These are phyloP conservation scores for Dendroctonus ponderosae DNA, from an alignment of 1,140 invertebrate genomes.

Conservation along the genomic window DNA sequence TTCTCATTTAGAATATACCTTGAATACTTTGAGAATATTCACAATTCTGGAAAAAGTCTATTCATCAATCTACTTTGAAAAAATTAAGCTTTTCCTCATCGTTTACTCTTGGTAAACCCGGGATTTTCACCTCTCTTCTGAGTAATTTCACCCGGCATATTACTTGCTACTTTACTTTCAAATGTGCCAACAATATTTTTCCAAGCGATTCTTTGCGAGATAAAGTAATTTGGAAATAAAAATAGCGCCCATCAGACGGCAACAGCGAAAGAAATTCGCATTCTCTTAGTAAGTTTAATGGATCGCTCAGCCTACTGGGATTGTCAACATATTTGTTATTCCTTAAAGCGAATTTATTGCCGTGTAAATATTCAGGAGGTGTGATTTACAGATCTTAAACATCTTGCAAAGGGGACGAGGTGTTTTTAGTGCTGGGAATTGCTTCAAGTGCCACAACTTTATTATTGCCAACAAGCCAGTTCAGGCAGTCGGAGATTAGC, in stretches of 20 bases:
- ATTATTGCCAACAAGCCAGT: not conserved
- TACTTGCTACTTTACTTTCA: no score
- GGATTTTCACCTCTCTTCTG: no score
- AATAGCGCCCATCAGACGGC: not conserved
- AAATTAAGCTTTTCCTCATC: no score
- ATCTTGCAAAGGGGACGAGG: constrained; percentile 12
- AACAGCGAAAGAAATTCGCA: constrained; percentile 13
- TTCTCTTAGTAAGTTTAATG: constrained; percentile 26
- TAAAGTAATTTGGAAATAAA: not conserved
- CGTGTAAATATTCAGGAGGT: constrained; percentile 29
- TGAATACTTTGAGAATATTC: no score
- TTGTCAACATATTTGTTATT: constrained; percentile 38
- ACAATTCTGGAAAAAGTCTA: no score
- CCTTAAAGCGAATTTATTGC: constrained; percentile 29
- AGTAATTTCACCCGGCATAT: no score
- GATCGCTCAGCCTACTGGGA: constrained; percentile 30
- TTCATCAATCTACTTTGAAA: no score
- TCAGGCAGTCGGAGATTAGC: not conserved
- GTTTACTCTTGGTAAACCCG: no score
- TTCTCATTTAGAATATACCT: no score
- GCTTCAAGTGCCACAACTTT: constrained; percentile 4
- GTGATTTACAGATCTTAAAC: constrained; percentile 25
- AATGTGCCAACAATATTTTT: no score
- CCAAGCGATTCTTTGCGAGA: no score
- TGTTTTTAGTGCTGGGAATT: constrained; percentile 12